Base-by-base conservation (phyloP, 2,888 invertebrate genomes). In the Scaptomyza flava region DNA sequence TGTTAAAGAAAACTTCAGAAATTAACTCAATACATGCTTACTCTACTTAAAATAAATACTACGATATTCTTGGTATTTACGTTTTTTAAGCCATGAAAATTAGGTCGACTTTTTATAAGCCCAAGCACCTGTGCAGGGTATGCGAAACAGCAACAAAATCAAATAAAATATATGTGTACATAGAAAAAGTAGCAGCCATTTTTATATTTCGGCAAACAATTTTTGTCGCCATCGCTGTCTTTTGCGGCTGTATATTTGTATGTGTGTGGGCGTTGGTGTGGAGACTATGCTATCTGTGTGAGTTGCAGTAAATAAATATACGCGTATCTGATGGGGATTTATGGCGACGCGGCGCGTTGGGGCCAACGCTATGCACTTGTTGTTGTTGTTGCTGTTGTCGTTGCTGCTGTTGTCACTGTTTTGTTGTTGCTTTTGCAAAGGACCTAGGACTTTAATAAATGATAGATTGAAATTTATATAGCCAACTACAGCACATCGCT, bases 401-500 rank as follows among this genome's bases (percentile, higher is more conserved):
- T 17, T 17, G 17, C 17, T 17, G 17, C 17, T 60, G 46, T 31
- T 50, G 33, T 33, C 48, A 12, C 42, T 50, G 41, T 47, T 27
- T 27, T 67, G 27, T 60, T 77, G 60, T 75, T 43, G 63, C 62
- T 74, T 63, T 63, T 69, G 69, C 69, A 46, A 59, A 69, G 82
- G 80, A 69, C 73, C 83, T 82, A 81, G 81, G 81, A 87, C 81
- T 87, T 81, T 76, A 88, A 82, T 85, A 87, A 85, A 87, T 85
- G 89, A 85, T 85, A 85, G 82, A 85, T 85, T 87, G 87, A 87
- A 84, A 89, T 89, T 79, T 87, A 87, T 84, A 81, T 88, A 75
- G 81, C 72, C 70, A 67, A 58, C 50, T 50, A n/a, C 50, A 43
- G 48, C 47, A 1, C 17, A 12, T 17, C 23, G 30, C 56, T 31